Base-by-base conservation (phyloP, 1,140 invertebrate species). In the Drosophila tani region DNA sequence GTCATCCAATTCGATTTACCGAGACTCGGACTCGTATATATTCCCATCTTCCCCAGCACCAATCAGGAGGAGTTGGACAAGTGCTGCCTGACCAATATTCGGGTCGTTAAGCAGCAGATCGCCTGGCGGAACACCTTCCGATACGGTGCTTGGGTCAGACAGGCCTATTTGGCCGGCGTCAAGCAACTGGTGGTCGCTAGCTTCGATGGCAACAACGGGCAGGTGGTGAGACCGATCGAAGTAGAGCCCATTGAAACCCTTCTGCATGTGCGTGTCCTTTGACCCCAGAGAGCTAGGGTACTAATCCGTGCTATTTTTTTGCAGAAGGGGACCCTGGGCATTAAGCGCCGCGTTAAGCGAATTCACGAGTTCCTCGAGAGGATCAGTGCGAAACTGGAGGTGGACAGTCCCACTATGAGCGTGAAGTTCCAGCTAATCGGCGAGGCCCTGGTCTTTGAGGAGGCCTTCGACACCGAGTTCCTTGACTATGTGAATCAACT, bases 1-100 rank as follows among this genome's bases (percentile, higher is more conserved):
- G 73, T 67, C 6, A 11, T 12, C 2, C 14, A 15, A 38, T 14
- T 19, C 29, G 29, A 8, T 29, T 29, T 29, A 32, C 7, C 19
- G 6, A 47, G 5, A 12, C 15, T 32, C n/a, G 17, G 11, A 2
- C 9, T 2, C 2, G n/a, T 27, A 49, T 27, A 27, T 8, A 7
- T 2, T 24, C 21, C 5, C 2, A 9, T 27, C n/a, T n/a, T 5
- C 3, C 21, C 5, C 32, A 75, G 75, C 19, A 59, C 43, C 9
- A 15, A 75, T 35, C 62, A 17, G n/a, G 11, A 40, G 1, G 46
- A 56, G 38, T 32, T 77, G 24, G 51, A 75, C 43, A 45, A 67
- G 21, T 67, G 49, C 19, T 27, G 43, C 4, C 46, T 60, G 19
- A 27, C 41, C 9, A 8, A 8, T 1, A 11, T 59, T 0, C 15